Evolutionary conservation across 2,888 invertebrate genomes (phyloP).

Genomic region (Calameuta filiformis): DNA sequence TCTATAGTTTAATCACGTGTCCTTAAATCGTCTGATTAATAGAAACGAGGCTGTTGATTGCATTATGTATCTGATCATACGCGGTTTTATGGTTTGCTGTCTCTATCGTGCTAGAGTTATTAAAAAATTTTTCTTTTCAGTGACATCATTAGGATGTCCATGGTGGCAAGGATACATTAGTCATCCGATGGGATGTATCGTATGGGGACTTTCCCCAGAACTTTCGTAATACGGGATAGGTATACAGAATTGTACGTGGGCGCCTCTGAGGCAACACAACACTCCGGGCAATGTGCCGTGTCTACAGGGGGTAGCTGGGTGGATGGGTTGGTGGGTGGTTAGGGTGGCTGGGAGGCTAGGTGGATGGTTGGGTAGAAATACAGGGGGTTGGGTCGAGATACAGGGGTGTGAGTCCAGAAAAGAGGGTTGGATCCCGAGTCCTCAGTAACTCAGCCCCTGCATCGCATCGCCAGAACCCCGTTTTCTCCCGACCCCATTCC

Average conservation of each 20-base stretch:
- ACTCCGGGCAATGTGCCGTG: constrained; percentile 49
- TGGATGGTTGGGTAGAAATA: constrained; percentile 33
- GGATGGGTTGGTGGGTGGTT: constrained; percentile 32
- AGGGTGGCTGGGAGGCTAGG: constrained; percentile 33
- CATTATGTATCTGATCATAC: not conserved
- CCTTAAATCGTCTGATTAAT: not conserved
- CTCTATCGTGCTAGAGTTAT: not conserved
- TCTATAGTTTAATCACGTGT: too few species aligned
- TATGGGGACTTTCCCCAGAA: constrained; percentile 35
- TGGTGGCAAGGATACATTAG: not conserved
- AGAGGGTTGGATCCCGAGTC: constrained; percentile 61
- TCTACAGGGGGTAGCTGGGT: constrained; percentile 28
- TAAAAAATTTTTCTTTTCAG: not conserved
- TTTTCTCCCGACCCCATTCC: constrained; percentile 12
- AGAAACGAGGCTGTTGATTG: not conserved
- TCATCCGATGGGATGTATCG: not conserved
- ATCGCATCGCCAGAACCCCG: constrained; percentile 27
- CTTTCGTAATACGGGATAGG: constrained; percentile 46
- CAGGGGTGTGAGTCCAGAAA: constrained; percentile 61
- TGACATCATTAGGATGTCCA: not conserved
- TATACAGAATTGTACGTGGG: constrained; percentile 56
- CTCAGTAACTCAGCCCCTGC: constrained; percentile 56
- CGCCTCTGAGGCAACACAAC: constrained; percentile 45
- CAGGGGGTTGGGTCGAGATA: constrained; percentile 41
- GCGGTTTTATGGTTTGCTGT: not conserved